Base-by-base conservation (phyloP, 2,113 vertebrate genomes). In the Poeciliopsis turrubarensis region DNA sequence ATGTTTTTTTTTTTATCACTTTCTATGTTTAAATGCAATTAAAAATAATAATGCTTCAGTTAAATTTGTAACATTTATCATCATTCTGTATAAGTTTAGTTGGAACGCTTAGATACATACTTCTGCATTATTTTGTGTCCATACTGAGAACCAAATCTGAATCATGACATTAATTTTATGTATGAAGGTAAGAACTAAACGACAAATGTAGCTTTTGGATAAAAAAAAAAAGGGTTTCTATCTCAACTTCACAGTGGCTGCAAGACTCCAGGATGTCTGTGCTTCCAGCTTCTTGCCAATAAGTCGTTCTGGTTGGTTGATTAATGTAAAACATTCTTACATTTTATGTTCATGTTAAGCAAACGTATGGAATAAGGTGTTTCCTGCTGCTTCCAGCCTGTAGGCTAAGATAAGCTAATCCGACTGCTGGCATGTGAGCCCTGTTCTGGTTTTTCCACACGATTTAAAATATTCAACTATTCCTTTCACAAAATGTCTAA, bases 381-480 rank as follows among this genome's bases (percentile, higher is more conserved):
- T 66, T 72, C 30, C 66, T 14, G 25, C 31, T 32, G 73, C 27
- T 61, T 68, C 1, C 22, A 80, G 32, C 29, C 70, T 73, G 60
- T 29, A 34, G 79, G 39, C 25, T 60, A 34, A 51, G 15, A 31
- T 8, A 12, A 72, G 60, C 19, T 51, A 26, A 60, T 72, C 31
- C n/a, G n/a, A 11, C 37, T 60, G 1, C 47, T 61, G 60, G 61
- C 17, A 17, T 47, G 44, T 17, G 44, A 17, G 44, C 17, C 17
- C 27, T 14, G 29, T 3, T 5, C 26, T 47, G 12, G 51, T 57
- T n/a, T 4, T 47, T 47, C 5, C 14, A 47, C 44, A 5, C 8
- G 12, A 15, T 60, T 1, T 26, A 22, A 64, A 19, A 64, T 44
- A 5, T 26, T 37, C 64, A 39, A 22, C 61, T 19, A 17, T 47